Conservation (phyloP, 2,113 vertebrate genomes). For the Felis chaus region DNA sequence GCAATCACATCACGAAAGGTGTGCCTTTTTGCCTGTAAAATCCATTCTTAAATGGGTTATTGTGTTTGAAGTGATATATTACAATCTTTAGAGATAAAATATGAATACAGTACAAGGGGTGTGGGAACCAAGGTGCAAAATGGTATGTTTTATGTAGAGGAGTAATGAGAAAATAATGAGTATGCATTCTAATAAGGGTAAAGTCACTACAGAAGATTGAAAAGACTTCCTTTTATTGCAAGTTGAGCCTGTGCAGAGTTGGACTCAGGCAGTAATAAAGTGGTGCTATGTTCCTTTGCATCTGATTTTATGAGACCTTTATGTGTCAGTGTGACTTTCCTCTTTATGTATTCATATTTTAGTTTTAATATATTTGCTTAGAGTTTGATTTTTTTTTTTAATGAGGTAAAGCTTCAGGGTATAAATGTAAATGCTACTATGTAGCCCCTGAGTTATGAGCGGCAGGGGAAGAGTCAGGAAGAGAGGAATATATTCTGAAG, state of each 20-base stretch:
- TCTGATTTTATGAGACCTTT: constrained; percentile 53
- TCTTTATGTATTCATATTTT: constrained; percentile 41
- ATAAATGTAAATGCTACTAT: not conserved
- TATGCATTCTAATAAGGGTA: constrained; percentile 53
- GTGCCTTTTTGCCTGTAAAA: constrained; percentile 65
- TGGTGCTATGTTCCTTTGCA: not conserved
- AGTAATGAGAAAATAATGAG: constrained; percentile 70
- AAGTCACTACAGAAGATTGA: constrained; percentile 29
- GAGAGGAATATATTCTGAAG: not conserved
- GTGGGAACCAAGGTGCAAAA: constrained; percentile 53
- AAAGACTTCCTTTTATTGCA: constrained; percentile 60
- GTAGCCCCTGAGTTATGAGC: not conserved
- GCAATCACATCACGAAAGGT: not conserved
- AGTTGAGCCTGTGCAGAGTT: not conserved
- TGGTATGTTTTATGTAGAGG: constrained; percentile 48
- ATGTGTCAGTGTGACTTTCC: constrained; percentile 37
- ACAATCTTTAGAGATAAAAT: constrained; percentile 65
- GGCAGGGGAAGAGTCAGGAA: not conserved
- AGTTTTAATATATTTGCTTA: constrained; percentile 60
- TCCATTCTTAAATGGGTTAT: constrained; percentile 43
- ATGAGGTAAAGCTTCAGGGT: constrained; percentile 50
- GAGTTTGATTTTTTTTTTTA: constrained; percentile 59
- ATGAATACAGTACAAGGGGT: constrained; percentile 39
- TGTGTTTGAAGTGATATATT: constrained; percentile 66
- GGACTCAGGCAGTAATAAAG: not conserved